Evolutionary conservation across 2,888 invertebrate genomes (phyloP).

Genomic region (Pandemis cinnamomeana): DNA sequence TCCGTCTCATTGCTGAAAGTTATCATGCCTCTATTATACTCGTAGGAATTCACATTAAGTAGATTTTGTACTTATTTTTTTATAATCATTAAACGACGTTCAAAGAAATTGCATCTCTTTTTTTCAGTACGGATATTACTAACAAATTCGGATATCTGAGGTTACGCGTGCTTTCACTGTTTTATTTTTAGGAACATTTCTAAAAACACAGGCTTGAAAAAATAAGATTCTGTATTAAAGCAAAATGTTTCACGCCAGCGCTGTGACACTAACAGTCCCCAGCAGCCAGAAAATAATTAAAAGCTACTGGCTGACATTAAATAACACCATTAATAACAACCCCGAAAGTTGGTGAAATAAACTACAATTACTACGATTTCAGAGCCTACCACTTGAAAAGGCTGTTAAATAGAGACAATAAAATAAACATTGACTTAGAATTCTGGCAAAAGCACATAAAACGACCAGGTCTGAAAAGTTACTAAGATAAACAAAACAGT

Average conservation of each 20-base stretch:
- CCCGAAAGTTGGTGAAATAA: conserved; percentile 74
- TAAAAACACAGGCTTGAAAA: conserved; percentile 27
- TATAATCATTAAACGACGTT: too few species aligned
- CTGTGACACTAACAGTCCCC: conserved; percentile 61
- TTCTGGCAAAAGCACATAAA: not conserved
- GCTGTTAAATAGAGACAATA: not conserved
- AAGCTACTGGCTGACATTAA: conserved; percentile 72
- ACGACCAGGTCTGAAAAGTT: too few species aligned
- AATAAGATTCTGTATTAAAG: conserved; percentile 64
- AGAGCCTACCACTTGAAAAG: conserved; percentile 55
- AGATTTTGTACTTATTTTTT: too few species aligned
- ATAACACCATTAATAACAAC: conserved; percentile 79
- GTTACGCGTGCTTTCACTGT: too few species aligned
- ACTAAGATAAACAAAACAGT: too few species aligned
- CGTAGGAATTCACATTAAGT: too few species aligned
- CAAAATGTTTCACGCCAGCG: conserved; percentile 61
- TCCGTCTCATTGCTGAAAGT: too few species aligned
- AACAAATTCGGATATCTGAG: too few species aligned
- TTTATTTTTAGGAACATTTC: not conserved
- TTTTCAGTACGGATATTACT: too few species aligned
- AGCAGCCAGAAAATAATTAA: conserved; percentile 74
- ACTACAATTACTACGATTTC: conserved; percentile 73
- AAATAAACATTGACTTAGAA: not conserved
- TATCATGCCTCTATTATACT: too few species aligned
- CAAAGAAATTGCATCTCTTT: too few species aligned